Evolutionary conservation across 30 jellyfish, hydroid and myxozoan genomes (phyloP), one percentile per base, ranked within the genome.

Genomic region (Aurelia aurita): DNA sequence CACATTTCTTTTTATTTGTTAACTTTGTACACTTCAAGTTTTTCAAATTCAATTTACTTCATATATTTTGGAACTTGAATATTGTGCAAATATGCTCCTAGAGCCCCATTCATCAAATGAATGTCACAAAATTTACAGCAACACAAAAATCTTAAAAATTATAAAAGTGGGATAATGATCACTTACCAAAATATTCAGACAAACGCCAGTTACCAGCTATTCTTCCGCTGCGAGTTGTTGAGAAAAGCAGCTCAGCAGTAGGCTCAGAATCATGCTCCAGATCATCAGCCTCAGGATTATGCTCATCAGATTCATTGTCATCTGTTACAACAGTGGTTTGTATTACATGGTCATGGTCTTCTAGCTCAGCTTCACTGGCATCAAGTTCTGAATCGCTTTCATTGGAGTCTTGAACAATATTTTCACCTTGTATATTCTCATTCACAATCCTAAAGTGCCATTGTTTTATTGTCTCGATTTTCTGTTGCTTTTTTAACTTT

Each of bases 321-420:
- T 20, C 45, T n/a, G 53, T 53, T 18, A 31, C 43, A 31, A 31
- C 43, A 31, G 43, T 69, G 3, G 18, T 25, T 25, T 69, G 21
- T 69, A 46, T 39, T 22, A 29, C 34, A 73, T 43, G 4, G 21
- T 74, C 87, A 32, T 28, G 22, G 85, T 72, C 14, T 46, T 72
- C 85, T 72, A 19, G 16, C 22, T 72, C 35, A 18, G 35, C 14
- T 18, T 43, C 20, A 72, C 85, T 27, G 53, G 59, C 31, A n/a
- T 51, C 55, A 18, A 21, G 28, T 32, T 74, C 87, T 19, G 58
- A n/a, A 14, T 74, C 65, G 18, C 32, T 31, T 19, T 74, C 87
- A 74, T 49, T 7, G 5, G 53, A 15, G 12, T n/a, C 87, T 43
- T 20, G 51, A 16, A 47, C 19, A 7, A 22, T 25, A 27, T 31